Conservation (phyloP, 2,888 invertebrate species). For the Monopis laevigella region DNA sequence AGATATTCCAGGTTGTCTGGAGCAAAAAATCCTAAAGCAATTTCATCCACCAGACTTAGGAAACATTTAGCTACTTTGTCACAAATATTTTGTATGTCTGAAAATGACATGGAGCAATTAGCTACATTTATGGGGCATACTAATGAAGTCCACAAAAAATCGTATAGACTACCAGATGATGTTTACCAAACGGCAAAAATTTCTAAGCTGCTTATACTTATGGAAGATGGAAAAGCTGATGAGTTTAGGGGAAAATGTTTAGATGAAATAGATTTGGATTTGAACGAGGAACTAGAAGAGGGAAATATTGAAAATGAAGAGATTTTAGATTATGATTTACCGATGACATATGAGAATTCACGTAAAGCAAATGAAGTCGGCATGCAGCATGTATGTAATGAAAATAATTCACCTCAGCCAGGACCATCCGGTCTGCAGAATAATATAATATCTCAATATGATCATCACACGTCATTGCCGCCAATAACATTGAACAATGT, state of each 20-base stretch:
- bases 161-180: too few species aligned
- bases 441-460: too few species aligned
- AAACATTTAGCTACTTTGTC: constrained; percentile 27
- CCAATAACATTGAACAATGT: too few species aligned
- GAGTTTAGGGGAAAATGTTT: constrained; percentile 17
- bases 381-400: too few species aligned
- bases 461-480: too few species aligned
- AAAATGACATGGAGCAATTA: constrained; percentile 27
- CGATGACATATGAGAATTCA: too few species aligned
- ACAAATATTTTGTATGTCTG: constrained; percentile 24
- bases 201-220: constrained; percentile 20
- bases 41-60: constrained; percentile 25
- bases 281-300: constrained; percentile 19
- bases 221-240: constrained; percentile 21
- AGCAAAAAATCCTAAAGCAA: constrained; percentile 25
- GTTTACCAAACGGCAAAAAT: too few species aligned
- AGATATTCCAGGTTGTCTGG: constrained; percentile 21
- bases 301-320: too few species aligned
- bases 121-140: constrained; percentile 22
- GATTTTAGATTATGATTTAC: too few species aligned
- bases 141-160: neutral
- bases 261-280: constrained; percentile 18
- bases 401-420: too few species aligned
- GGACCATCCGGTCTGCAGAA: too few species aligned
- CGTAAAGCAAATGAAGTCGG: too few species aligned